Evolutionary conservation across 2,888 invertebrate genomes (phyloP).

Genomic region (Formica aserva): DNA sequence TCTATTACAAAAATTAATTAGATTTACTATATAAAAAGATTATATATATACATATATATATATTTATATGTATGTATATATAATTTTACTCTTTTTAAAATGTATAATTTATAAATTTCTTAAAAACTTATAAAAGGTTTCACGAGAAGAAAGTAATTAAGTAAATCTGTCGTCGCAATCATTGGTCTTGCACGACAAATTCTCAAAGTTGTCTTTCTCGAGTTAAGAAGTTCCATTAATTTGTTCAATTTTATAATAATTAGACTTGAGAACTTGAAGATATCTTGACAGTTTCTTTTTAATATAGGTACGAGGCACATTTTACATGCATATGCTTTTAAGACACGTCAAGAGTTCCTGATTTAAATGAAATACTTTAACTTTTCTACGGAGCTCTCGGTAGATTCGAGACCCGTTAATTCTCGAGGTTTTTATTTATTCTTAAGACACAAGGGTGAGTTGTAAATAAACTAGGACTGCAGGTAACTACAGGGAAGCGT

Average conservation of each 20-base stretch:
- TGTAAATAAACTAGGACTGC: background rate
- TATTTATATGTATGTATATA: background rate
- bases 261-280: background rate
- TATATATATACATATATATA: background rate
- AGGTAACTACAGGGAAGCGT: slow-evolving; percentile 5
- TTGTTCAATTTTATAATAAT: slow-evolving; percentile 38
- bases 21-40: background rate
- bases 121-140: slow-evolving; percentile 7
- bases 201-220: slow-evolving; percentile 20
- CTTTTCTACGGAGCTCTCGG: background rate
- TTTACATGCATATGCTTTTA: background rate
- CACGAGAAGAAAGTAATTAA: background rate
- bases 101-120: slow-evolving; percentile 18
- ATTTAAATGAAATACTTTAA: background rate
- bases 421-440: background rate
- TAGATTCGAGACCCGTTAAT: background rate
- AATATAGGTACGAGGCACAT: background rate
- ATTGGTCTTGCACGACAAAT: slow-evolving; percentile 26
- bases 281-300: background rate
- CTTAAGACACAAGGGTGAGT: background rate
- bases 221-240: background rate
- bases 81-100: background rate
- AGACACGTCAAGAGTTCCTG: background rate
- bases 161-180: slow-evolving; percentile 14
- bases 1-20: background rate